Percentiles rank a stretch among this genome's conserved stretches.
These are phyloP conservation scores for Umimayanthus kanabou DNA, from an alignment of 92 coral and sea anemone genomes.

Conservation along the genomic window DNA sequence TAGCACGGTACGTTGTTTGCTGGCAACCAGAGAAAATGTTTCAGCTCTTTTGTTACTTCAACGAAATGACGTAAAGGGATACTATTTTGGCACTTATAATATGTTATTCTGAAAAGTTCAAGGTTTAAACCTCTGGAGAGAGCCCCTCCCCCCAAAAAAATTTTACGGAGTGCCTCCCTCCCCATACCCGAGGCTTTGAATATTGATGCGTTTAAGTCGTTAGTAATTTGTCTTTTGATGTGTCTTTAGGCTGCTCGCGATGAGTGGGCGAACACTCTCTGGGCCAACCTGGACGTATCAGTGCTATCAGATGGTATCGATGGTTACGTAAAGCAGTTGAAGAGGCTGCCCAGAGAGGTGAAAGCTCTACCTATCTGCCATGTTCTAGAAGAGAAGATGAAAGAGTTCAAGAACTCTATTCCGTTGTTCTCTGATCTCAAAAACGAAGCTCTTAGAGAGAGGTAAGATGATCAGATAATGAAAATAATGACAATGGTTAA, in stretches of 20 bases:
- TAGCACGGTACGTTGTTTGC: too few relatives aligned
- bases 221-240: neutral
- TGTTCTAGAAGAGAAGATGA: slow-evolving; percentile 96
- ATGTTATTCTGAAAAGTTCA: too few relatives aligned
- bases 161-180: neutral
- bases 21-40: too few relatives aligned
- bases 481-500: neutral
- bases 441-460: slow-evolving; percentile 96
- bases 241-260: slow-evolving; percentile 88
- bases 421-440: slow-evolving; percentile 98
- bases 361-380: slow-evolving; percentile 94
- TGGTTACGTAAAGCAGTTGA: slow-evolving; percentile 84
- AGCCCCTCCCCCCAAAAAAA: neutral
- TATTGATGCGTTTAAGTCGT: too few relatives aligned
- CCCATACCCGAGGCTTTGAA: neutral
- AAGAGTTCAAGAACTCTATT: slow-evolving; percentile 96
- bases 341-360: slow-evolving; percentile 93
- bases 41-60: too few relatives aligned
- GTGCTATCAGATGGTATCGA: slow-evolving; percentile 97
- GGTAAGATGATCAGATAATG: slow-evolving; percentile 53
- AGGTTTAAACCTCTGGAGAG: too few relatives aligned
- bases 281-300: slow-evolving; percentile 98
- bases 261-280: slow-evolving; percentile 98
- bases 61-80: too few relatives aligned
- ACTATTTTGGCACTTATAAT: too few relatives aligned